Evolutionary conservation across 1,140 invertebrate species (phyloP).

Genomic region (Aphelinus certus): DNA sequence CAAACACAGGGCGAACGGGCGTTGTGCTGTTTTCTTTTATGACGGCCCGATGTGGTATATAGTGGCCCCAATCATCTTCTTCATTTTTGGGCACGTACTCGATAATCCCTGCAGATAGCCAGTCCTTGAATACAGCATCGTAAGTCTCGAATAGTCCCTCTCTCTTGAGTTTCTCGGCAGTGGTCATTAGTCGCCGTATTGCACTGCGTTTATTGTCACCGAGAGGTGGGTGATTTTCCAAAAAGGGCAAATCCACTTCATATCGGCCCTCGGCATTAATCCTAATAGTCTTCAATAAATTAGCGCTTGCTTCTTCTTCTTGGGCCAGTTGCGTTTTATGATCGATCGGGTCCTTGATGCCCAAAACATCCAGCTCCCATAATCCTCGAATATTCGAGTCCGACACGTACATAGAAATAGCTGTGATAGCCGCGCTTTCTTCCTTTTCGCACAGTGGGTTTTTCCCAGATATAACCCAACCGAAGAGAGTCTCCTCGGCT

Average conservation of each 20-base stretch:
- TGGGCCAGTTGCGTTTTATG: conserved; percentile 34
- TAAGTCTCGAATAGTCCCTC: conserved; percentile 46
- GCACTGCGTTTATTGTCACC: conserved; percentile 27
- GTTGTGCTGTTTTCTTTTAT: conserved; percentile 19
- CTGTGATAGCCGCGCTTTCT: too few relatives aligned
- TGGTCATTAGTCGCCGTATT: background rate
- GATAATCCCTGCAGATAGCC: conserved; percentile 42
- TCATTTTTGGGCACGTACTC: conserved; percentile 11
- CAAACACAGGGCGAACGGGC: conserved; percentile 16
- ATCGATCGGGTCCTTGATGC: conserved; percentile 53
- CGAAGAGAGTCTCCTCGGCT: conserved; percentile 48
- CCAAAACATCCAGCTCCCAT: conserved; percentile 42
- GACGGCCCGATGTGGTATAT: too few relatives aligned
- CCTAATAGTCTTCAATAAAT: conserved; percentile 48
- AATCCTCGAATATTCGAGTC: conserved; percentile 30
- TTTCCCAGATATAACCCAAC: background rate
- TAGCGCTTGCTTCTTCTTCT: background rate
- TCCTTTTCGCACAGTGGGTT: conserved; percentile 33
- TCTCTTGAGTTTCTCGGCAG: background rate
- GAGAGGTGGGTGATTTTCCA: conserved; percentile 45
- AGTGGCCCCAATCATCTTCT: too few relatives aligned
- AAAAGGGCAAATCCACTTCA: conserved; percentile 52
- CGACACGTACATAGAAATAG: conserved; percentile 49
- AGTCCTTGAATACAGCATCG: conserved; percentile 50
- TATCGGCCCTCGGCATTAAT: conserved; percentile 49